Evolutionary conservation across 2,113 vertebrate species (phyloP).

Genomic region (Picathartes gymnocephalus): DNA sequence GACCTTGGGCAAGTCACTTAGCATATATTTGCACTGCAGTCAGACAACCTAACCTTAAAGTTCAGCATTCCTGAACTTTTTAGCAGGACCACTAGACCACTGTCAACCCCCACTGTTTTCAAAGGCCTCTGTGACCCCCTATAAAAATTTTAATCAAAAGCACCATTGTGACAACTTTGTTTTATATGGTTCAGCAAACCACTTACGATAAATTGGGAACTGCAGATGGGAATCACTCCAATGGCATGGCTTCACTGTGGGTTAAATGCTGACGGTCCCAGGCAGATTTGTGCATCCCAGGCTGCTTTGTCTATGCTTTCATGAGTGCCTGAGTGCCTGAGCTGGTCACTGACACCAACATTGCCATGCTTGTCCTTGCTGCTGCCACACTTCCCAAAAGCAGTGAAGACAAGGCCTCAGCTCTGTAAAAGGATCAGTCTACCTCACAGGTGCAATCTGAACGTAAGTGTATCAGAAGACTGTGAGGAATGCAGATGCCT

Average conservation of each 20-base stretch:
- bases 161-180: slow-evolving; percentile 23
- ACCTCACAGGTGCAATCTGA: not conserved
- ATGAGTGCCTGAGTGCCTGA: rapidly evolving
- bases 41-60: slow-evolving; percentile 65
- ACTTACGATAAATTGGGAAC: not conserved
- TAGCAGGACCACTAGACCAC: slow-evolving; percentile 40
- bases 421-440: not conserved
- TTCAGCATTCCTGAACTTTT: slow-evolving; percentile 64
- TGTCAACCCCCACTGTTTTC: slow-evolving; percentile 52
- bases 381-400: not conserved
- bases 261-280: not conserved
- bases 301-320: not conserved
- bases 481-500: not conserved
- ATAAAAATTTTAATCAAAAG: slow-evolving; percentile 43
- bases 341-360: not conserved
- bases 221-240: not conserved
- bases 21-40: slow-evolving; percentile 67
- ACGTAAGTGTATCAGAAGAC: not conserved
- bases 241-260: not conserved
- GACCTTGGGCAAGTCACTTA: slow-evolving; percentile 67
- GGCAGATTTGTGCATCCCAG: not conserved
- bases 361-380: not conserved
- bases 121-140: not conserved
- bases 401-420: not conserved
- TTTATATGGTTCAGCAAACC: slow-evolving; percentile 17